These are phyloP conservation scores for Eilema sororculum DNA, from an alignment of 2,888 invertebrate genomes.

Conservation along the genomic window DNA sequence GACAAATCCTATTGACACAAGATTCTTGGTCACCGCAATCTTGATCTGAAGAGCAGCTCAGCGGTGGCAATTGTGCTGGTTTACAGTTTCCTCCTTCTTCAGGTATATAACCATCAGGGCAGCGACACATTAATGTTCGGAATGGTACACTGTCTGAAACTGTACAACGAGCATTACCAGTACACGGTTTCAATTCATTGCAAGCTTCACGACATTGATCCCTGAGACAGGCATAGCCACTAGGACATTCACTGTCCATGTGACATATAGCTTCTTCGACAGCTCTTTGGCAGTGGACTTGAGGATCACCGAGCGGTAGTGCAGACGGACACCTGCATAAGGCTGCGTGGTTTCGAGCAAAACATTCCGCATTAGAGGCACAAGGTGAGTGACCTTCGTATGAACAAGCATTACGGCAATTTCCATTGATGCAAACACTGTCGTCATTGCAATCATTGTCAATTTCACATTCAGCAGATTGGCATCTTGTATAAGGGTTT, in stretches of 20 bases:
- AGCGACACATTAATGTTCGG: constrained; percentile 95
- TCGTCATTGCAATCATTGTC: constrained; percentile 93
- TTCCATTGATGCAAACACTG: constrained; percentile 90
- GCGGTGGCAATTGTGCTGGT: constrained; percentile 90
- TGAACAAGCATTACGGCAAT: constrained; percentile 93
- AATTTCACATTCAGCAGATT: constrained; percentile 92
- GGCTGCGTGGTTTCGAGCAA: constrained; percentile 92
- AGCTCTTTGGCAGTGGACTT: constrained; percentile 90
- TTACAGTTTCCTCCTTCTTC: constrained; percentile 93
- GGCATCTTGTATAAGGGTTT: constrained; percentile 93
- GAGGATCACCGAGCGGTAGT: constrained; percentile 92
- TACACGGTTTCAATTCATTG: constrained; percentile 91
- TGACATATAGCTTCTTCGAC: constrained; percentile 90
- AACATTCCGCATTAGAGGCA: constrained; percentile 94
- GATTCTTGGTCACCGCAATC: constrained; percentile 93
- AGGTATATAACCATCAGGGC: constrained; percentile 94
- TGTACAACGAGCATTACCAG: constrained; percentile 91
- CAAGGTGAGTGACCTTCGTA: constrained; percentile 90
- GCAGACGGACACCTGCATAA: constrained; percentile 94
- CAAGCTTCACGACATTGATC: constrained; percentile 94
- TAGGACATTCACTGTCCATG: constrained; percentile 93
- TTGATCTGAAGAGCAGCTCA: constrained; percentile 92
- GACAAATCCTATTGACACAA: constrained; percentile 94
- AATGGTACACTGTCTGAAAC: constrained; percentile 95
- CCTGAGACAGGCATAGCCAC: constrained; percentile 92